A percentile compares a stretch with the other conserved stretches of the same genome.
Conservation (phyloP, 23 tunicate species). For the Aplidium turbinatum region DNA sequence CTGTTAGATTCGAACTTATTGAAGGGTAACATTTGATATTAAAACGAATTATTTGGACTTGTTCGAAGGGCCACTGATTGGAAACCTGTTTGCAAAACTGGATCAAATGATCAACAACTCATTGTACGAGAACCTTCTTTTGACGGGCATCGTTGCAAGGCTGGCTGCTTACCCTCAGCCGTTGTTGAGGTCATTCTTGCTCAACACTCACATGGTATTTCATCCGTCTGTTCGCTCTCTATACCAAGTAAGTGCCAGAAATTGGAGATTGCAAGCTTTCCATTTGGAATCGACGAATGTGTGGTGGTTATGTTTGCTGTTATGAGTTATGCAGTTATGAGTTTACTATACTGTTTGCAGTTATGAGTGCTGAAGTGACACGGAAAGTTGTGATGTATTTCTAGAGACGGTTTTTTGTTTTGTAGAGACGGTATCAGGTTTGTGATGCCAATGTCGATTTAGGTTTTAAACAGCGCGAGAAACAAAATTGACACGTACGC, state of each 20-base stretch:
- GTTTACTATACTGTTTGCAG: neutral
- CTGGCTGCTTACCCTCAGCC: conserved; percentile 89
- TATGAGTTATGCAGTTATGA: too few relatives aligned
- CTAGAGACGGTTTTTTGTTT: too few relatives aligned
- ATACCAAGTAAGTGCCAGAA: conserved; percentile 58
- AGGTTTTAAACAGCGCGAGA: conserved; percentile 80
- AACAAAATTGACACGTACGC: conserved; percentile 74
- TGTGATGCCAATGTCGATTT: too few relatives aligned
- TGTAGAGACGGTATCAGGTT: too few relatives aligned
- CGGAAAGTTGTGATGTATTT: neutral
- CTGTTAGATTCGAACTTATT: too few relatives aligned
- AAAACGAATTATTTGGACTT: neutral
- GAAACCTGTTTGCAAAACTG: conserved; percentile 84
- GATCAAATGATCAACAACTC: conserved; percentile 96
- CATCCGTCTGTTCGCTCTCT: conserved; percentile 86
- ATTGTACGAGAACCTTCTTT: conserved; percentile 80
- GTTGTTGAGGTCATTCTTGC: conserved; percentile 76
- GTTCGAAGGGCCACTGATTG: conserved; percentile 74
- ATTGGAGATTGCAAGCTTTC: neutral
- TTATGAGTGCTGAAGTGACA: neutral
- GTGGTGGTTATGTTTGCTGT: too few relatives aligned
- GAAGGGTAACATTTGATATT: neutral
- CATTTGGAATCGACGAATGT: too few relatives aligned
- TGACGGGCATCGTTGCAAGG: conserved; percentile 87
- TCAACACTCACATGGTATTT: conserved; percentile 91